Conservation (phyloP, 2,888 invertebrate species). For the Crepidodera aurea region DNA sequence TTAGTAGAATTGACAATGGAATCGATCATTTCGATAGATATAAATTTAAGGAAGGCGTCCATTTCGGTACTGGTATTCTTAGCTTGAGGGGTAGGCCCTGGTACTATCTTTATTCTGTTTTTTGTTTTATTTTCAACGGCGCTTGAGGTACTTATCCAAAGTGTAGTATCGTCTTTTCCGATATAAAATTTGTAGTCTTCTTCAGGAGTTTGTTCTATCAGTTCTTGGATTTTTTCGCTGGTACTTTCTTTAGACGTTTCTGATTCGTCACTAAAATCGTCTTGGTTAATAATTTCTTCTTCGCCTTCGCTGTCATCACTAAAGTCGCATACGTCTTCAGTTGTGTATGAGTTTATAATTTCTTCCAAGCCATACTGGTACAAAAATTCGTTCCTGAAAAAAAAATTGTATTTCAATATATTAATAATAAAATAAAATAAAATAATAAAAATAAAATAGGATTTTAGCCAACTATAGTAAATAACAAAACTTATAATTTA, state of each 20-base stretch:
- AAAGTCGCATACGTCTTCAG: background rate
- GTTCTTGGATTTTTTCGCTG: slow-evolving; percentile 2
- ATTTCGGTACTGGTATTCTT: background rate
- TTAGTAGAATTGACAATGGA: background rate
- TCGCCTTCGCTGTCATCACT: slow-evolving; percentile 5
- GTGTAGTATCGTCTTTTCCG: background rate
- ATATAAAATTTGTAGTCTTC: slow-evolving; percentile 12
- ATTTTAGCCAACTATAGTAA: no score
- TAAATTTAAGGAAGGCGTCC: slow-evolving; percentile 2
- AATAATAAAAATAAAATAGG: no score
- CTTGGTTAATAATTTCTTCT: slow-evolving; percentile 3
- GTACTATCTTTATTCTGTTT: background rate
- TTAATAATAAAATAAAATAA: no score
- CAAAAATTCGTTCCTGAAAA: background rate
- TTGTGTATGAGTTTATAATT: background rate
- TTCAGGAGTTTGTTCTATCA: background rate
- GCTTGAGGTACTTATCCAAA: background rate
- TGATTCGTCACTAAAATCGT: background rate
- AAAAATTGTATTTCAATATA: background rate
- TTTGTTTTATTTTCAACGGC: background rate
- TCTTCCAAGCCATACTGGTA: background rate
- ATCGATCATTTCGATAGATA: background rate
- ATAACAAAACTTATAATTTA: no score
- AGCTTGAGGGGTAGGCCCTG: background rate
- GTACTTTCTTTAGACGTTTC: slow-evolving; percentile 9